A percentile compares a stretch with the other conserved stretches of the same genome.
These are phyloP conservation scores for Lissonota sp. DNA, from an alignment of 2,888 invertebrate genomes.

Conservation along the genomic window DNA sequence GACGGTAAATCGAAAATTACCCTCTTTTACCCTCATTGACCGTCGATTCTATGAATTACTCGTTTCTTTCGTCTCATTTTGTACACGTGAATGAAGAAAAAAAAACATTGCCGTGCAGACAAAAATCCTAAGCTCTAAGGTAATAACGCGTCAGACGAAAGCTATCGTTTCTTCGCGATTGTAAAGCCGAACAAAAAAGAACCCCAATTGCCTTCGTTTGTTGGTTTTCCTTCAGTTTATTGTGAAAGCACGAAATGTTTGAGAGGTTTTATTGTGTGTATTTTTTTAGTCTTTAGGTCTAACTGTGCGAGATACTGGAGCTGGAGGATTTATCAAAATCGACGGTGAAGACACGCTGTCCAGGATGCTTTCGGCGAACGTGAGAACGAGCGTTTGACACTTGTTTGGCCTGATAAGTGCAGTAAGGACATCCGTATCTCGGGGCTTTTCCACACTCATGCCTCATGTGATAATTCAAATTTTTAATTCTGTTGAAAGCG, in stretches of 20 bases:
- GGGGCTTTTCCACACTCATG: slow-evolving; percentile 76
- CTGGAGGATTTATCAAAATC: slow-evolving; percentile 63
- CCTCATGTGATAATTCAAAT: slow-evolving; percentile 76
- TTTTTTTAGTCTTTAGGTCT: not conserved
- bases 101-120: slow-evolving; percentile 25
- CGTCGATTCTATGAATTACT: not conserved
- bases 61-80: not conserved
- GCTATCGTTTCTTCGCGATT: not conserved
- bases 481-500: slow-evolving; percentile 76
- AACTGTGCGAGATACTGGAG: slow-evolving; percentile 1
- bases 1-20: not conserved
- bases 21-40: not conserved
- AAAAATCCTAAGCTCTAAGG: slow-evolving; percentile 28
- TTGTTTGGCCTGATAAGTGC: slow-evolving; percentile 71
- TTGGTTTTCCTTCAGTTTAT: slow-evolving; percentile 34
- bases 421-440: slow-evolving; percentile 77
- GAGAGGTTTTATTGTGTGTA: not conserved
- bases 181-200: not conserved
- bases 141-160: not conserved
- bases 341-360: slow-evolving; percentile 67
- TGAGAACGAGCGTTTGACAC: slow-evolving; percentile 72
- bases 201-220: not conserved
- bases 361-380: slow-evolving; percentile 70
- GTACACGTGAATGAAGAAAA: not conserved
- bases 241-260: not conserved